Evolutionary conservation across 2,797 vertebrate genomes (phyloP), one percentile per base, ranked within the genome.

Genomic region (Rhinella marina): DNA sequence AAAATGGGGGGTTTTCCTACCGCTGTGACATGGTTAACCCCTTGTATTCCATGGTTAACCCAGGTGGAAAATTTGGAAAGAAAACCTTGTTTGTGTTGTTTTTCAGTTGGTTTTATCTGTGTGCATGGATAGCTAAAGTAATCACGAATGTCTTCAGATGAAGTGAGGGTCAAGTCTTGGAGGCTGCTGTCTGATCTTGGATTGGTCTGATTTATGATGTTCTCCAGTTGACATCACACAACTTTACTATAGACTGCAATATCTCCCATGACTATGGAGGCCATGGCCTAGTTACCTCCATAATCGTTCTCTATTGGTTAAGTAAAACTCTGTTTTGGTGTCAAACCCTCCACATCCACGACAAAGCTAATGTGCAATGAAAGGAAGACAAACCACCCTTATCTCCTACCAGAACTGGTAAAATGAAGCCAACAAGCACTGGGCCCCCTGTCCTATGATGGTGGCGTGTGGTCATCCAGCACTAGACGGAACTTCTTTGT

Each of bases 11-110:
- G 96, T 97, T 97, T 96, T 97, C 97, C 96, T 97, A 97, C 97
- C 97, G 97, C 96, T 97, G 96, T 96, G 97, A 97, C 97, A 97
- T 96, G 97, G 97, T 96, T 97, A 98, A 98, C 88, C 54, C 25
- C 59, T 88, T 59, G 16, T 8, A 41, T 61, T 50, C 59, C 77
- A 68, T 59, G 21, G 54, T 41, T 25, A 10, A 19, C 59, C 32
- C 79, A 81, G 19, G 32, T 62, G 32, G 41, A 52, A n/a, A 4
- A 75, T 21, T 29, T 50, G 11, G 2, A 23, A 14, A 14, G 50
- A 48, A n/a, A 41, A 41, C 3, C 41, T 41, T 19, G 29, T 64
- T 25, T 29, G 50, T 54, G 2, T 54, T 52, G 10, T 72, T 17
- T 70, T 76, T 29, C 25, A 11, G 29, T 75, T 48, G 17, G 32